Evolutionary conservation across 2,797 vertebrate genomes (phyloP).

Genomic region (Alosa sapidissima): DNA sequence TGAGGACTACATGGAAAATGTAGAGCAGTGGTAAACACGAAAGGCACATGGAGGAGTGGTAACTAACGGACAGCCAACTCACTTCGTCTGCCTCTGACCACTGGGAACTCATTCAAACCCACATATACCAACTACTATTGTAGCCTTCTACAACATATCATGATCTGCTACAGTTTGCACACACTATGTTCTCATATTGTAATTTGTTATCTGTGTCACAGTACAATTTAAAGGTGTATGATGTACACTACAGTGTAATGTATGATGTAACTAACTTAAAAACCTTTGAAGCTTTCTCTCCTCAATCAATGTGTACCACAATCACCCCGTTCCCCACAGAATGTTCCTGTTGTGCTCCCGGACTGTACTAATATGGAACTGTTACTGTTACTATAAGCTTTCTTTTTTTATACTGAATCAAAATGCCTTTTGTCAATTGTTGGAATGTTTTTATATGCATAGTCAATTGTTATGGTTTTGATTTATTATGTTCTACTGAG

Average conservation of each 20-base stretch:
- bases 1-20: constrained; percentile 84
- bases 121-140: constrained; percentile 6
- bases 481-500: constrained; percentile 14
- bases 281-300: background rate
- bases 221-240: background rate
- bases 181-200: constrained; percentile 3
- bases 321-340: background rate
- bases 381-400: background rate
- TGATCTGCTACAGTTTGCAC: constrained; percentile 12
- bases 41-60: background rate
- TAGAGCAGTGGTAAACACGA: constrained; percentile 84
- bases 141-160: background rate
- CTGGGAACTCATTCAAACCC: constrained; percentile 1
- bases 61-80: background rate
- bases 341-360: background rate
- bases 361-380: background rate
- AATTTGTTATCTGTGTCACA: background rate
- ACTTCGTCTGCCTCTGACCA: background rate
- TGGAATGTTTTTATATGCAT: constrained; percentile 9
- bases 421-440: constrained; percentile 6
- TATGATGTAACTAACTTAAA: background rate
- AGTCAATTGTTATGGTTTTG: background rate
- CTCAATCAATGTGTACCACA: background rate
- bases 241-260: constrained; percentile 8
- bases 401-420: constrained; percentile 16